Evolutionary conservation across 2,113 vertebrate genomes (phyloP).

Genomic region (Vulpes ferrilata): DNA sequence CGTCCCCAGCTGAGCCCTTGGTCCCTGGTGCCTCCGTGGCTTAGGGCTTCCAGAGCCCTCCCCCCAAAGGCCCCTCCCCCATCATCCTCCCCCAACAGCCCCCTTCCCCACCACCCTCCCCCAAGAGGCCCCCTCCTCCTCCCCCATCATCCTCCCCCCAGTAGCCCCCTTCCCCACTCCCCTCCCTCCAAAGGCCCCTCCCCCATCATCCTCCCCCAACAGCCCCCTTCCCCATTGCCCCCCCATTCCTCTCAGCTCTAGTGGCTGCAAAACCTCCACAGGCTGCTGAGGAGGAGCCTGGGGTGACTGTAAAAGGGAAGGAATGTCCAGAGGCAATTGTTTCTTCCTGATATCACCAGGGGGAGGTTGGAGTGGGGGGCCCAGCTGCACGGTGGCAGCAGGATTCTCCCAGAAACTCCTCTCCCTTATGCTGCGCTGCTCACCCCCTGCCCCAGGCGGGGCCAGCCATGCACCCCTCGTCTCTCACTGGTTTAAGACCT

Average conservation of each 20-base stretch:
- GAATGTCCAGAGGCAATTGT: slow-evolving; percentile 85
- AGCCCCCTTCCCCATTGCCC: background rate
- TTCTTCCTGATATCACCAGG: slow-evolving; percentile 74
- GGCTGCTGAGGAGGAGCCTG: slow-evolving; percentile 56
- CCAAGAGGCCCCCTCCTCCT: background rate
- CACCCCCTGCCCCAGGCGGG: background rate
- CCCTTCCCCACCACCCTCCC: background rate
- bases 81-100: too few relatives aligned
- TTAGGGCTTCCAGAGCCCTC: background rate
- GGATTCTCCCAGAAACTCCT: slow-evolving; percentile 51
- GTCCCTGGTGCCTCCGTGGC: fast-evolving
- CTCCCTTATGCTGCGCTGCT: background rate
- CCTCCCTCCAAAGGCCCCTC: background rate
- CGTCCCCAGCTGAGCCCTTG: background rate
- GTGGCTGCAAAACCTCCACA: background rate
- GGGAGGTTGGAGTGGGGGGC: slow-evolving; percentile 31
- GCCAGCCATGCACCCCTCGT: background rate
- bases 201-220: background rate
- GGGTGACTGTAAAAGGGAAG: slow-evolving; percentile 93
- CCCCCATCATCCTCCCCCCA: background rate
- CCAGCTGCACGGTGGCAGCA: background rate
- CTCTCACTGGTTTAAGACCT: background rate
- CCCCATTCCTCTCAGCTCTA: background rate
- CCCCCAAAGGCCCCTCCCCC: background rate
- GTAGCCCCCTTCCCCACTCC: background rate